Conservation (phyloP, 1,140 invertebrate species). For the Procambarus virginalis region DNA sequence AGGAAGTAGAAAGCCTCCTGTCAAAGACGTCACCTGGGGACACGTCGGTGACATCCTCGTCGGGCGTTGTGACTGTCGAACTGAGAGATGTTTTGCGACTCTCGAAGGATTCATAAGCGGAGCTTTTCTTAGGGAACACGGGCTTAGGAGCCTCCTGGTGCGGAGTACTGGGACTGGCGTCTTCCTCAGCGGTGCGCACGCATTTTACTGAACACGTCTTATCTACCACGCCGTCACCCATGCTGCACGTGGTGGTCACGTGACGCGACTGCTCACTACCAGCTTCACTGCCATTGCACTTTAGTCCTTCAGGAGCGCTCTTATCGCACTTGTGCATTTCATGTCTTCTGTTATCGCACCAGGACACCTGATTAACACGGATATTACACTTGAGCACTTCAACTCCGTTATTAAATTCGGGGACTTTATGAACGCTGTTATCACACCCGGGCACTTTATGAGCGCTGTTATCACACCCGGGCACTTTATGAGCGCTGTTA, state of each 20-base stretch:
- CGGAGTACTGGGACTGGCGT: too few species aligned
- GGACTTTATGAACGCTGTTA: too few species aligned
- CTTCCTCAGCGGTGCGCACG: neutral
- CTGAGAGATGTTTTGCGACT: conserved; percentile 42
- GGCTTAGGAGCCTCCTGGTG: neutral
- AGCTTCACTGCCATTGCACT: too few species aligned
- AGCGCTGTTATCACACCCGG: too few species aligned
- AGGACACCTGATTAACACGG: neutral
- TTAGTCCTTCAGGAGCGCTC: too few species aligned
- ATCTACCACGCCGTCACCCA: neutral
- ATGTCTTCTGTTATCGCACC: neutral
- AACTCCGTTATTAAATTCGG: conserved; percentile 4
- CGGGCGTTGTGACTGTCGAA: conserved; percentile 35
- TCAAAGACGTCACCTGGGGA: conserved; percentile 23
- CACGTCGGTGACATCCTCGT: conserved; percentile 46
- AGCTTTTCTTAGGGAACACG: conserved; percentile 29
- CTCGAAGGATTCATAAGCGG: conserved; percentile 29
- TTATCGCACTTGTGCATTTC: too few species aligned
- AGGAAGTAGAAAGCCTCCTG: conserved; percentile 64
- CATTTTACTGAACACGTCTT: neutral
- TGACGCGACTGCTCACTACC: too few species aligned
- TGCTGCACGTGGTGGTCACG: too few species aligned
- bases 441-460: too few species aligned
- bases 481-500: too few species aligned
- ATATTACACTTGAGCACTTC: neutral